Conservation (phyloP, 2,113 vertebrate genomes). For the Mus pahari region DNA sequence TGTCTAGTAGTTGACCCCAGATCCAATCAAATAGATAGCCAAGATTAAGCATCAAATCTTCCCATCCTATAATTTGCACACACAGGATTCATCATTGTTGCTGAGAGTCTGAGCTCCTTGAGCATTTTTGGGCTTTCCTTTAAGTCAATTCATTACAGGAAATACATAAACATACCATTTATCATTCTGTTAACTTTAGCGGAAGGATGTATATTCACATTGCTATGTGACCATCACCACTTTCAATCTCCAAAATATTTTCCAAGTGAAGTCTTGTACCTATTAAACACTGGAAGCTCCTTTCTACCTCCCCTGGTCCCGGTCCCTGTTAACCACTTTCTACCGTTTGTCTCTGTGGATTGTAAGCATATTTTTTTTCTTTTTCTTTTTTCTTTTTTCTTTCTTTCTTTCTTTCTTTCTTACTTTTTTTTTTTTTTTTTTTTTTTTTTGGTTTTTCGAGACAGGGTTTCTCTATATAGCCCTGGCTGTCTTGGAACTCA, state of each 20-base stretch:
- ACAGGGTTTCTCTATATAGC: too few species aligned
- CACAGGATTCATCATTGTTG: too few species aligned
- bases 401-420: too few species aligned
- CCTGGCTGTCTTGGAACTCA: too few species aligned
- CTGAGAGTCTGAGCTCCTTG: neutral
- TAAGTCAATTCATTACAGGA: neutral
- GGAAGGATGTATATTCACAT: neutral
- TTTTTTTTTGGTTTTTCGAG: too few species aligned
- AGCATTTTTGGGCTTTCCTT: neutral
- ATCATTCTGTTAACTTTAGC: neutral
- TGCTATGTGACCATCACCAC: neutral
- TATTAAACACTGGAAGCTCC: neutral
- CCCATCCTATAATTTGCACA: too few species aligned
- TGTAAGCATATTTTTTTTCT: too few species aligned
- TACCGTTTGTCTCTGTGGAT: neutral
- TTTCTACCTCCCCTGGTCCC: neutral
- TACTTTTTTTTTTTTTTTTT: too few species aligned
- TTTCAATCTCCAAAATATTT: neutral
- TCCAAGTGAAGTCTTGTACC: neutral
- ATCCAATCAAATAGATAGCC: neutral
- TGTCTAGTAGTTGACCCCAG: neutral
- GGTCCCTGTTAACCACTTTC: neutral
- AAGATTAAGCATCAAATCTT: neutral
- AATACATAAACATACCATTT: too few species aligned
- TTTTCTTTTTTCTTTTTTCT: too few species aligned